Conservation (phyloP, 2,797 vertebrate genomes). For the Anguilla pacifica region DNA sequence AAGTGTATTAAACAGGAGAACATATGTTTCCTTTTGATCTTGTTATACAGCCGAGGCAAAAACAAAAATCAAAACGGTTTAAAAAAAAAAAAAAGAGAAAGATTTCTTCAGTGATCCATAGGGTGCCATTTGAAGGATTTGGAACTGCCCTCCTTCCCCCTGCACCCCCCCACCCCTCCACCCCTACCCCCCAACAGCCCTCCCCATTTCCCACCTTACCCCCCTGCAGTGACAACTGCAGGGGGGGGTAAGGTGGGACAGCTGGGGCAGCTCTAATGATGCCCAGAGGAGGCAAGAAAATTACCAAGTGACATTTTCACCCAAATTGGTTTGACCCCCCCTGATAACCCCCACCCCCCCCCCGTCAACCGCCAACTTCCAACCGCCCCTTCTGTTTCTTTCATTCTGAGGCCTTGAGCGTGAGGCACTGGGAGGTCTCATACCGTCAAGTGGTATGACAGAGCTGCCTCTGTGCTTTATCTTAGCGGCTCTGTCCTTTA, state of each 20-base stretch:
- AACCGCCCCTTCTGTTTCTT: background rate
- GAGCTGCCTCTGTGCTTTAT: background rate
- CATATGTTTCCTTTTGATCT: background rate
- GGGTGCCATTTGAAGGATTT: too few relatives aligned
- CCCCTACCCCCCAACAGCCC: background rate
- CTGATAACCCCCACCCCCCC: background rate
- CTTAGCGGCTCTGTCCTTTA: too few relatives aligned
- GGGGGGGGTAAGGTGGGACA: too few relatives aligned
- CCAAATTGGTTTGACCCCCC: slow-evolving; percentile 2
- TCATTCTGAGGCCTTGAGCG: background rate
- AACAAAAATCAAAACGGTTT: too few relatives aligned
- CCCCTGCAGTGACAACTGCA: background rate
- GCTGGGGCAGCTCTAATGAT: background rate
- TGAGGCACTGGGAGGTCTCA: background rate
- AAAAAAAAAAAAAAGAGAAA: too few relatives aligned
- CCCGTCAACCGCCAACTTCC: background rate
- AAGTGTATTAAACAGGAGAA: background rate
- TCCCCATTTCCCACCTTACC: background rate
- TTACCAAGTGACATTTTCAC: background rate
- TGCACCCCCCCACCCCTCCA: background rate
- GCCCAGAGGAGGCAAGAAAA: background rate
- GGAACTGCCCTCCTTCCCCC: too few relatives aligned
- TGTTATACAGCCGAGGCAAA: too few relatives aligned
- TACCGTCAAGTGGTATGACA: background rate
- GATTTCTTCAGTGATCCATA: too few relatives aligned